A percentile compares a stretch with the other conserved stretches of the same genome.
Conservation (phyloP, 2,113 vertebrate genomes). For the Cyanoderma ruficeps region DNA sequence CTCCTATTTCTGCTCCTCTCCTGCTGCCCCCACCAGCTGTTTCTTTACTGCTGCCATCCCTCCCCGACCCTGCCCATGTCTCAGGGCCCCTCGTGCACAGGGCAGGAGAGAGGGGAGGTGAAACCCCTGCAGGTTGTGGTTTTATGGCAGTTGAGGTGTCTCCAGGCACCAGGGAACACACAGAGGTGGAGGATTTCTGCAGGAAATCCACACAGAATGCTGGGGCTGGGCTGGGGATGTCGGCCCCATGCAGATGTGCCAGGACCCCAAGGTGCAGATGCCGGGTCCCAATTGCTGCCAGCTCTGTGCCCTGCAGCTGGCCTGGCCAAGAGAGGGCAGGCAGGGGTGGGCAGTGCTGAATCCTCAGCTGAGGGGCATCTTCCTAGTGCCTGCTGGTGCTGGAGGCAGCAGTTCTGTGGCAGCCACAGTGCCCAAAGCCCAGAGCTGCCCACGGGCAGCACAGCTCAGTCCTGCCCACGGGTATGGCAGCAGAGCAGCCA, state of each 20-base stretch:
- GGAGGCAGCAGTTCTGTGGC: not conserved
- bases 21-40: not conserved
- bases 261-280: accelerated
- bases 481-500: not conserved
- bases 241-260: accelerated
- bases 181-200: not conserved
- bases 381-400: not conserved
- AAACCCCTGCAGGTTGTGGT: accelerated
- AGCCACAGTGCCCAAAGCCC: not conserved
- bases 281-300: accelerated
- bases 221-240: not conserved
- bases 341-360: not conserved
- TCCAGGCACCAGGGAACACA: not conserved
- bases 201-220: not conserved
- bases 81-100: not conserved
- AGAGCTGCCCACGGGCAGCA: not conserved
- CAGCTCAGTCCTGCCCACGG: accelerated
- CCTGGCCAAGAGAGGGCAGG: not conserved
- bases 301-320: not conserved
- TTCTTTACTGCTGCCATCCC: not conserved
- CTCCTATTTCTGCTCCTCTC: not conserved
- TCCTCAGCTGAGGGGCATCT: not conserved
- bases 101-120: not conserved
- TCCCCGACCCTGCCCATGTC: not conserved
- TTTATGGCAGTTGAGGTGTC: accelerated